phyloP scores from a whole-genome alignment of 2,113 vertebrate genomes.

The Notiomystis cincta region DNA sequence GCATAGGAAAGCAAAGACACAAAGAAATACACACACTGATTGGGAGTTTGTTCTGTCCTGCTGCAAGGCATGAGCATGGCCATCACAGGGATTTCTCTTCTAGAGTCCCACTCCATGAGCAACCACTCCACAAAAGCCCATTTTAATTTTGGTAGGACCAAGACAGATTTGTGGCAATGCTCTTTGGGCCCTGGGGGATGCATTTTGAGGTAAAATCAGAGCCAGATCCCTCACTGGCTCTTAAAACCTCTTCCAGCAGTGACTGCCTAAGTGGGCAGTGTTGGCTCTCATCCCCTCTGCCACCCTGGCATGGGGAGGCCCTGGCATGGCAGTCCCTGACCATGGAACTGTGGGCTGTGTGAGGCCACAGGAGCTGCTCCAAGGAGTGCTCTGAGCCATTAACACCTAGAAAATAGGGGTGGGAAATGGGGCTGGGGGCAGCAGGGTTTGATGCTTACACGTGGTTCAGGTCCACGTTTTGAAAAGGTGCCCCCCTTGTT shows the following conservation, averaged over 20 bases:
- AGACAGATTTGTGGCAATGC: neutral
- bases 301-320: neutral
- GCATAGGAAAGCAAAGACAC: neutral
- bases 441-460: fast-evolving
- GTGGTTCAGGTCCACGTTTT: neutral
- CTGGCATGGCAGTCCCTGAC: neutral
- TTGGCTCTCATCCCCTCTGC: neutral
- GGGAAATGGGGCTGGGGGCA: neutral
- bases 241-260: neutral
- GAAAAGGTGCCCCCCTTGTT: neutral
- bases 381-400: neutral
- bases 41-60: neutral
- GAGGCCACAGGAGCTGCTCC: neutral
- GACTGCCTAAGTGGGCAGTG: fast-evolving
- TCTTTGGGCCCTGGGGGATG: neutral
- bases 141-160: neutral
- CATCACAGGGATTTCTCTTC: neutral
- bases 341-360: neutral
- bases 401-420: too few relatives aligned
- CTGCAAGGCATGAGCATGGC: fast-evolving
- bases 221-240: neutral
- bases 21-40: neutral
- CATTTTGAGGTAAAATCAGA: neutral
- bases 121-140: neutral
- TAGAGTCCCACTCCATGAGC: neutral